Percentiles rank a stretch among this genome's conserved stretches.
Conservation (phyloP, 2,113 vertebrate genomes). For the Megaceryle maxima region DNA sequence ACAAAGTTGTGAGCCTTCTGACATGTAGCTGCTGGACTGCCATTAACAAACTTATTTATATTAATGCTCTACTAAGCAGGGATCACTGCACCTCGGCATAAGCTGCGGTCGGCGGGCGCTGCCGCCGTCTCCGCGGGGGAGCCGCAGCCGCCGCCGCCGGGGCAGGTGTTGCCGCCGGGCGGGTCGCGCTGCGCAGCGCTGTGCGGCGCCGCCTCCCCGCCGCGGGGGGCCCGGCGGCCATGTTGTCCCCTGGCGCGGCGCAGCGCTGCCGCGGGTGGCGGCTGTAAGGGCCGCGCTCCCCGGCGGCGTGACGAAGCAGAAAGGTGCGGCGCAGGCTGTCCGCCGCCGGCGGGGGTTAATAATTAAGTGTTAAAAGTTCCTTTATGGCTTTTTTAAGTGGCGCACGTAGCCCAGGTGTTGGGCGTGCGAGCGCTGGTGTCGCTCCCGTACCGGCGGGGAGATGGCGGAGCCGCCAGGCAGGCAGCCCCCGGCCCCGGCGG, state of each 20-base stretch:
- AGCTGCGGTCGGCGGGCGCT: neutral
- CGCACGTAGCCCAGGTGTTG: neutral
- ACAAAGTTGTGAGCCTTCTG: constrained; percentile 41
- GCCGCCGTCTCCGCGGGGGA: neutral
- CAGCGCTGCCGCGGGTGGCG: constrained; percentile 2
- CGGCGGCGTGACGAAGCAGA: neutral
- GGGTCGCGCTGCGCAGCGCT: neutral
- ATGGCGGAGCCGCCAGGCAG: neutral
- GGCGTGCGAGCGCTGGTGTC: neutral
- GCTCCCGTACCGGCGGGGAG: neutral
- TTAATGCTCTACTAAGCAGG: constrained; percentile 6
- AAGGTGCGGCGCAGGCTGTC: neutral
- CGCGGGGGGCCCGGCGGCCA: neutral
- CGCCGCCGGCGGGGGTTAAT: neutral
- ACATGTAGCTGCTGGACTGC: constrained; percentile 15
- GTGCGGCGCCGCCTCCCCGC: neutral
- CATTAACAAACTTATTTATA: constrained; percentile 22
- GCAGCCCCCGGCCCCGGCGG: neutral
- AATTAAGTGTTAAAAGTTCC: neutral
- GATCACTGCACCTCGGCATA: constrained; percentile 8
- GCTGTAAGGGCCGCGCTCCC: neutral
- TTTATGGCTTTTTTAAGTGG: neutral
- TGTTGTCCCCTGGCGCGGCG: neutral
- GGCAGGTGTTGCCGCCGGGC: neutral
- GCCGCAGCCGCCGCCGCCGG: neutral